A percentile compares a stretch with the other conserved stretches of the same genome.
These are phyloP conservation scores for Notolabrus celidotus DNA, from an alignment of 2,797 vertebrate species.

Conservation along the genomic window DNA sequence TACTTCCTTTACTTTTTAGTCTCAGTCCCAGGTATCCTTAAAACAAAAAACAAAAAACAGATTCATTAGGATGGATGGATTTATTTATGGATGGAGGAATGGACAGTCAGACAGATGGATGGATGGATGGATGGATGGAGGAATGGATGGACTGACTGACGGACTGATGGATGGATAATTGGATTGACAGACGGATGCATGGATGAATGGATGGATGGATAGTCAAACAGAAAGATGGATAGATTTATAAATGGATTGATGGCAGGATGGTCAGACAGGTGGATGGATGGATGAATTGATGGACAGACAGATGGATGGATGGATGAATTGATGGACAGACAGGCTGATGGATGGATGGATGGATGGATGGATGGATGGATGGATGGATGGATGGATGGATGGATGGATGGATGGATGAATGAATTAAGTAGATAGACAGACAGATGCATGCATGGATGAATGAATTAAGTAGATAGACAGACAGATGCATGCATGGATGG, in stretches of 20 bases:
- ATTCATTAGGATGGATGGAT: no score
- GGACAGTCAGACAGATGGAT: no score
- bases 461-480: neutral
- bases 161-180: neutral
- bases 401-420: neutral
- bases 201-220: no score
- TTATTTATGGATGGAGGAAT: no score
- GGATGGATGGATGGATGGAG: no score
- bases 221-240: no score
- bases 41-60: neutral
- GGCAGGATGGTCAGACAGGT: no score
- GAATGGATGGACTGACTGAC: no score
- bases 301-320: no score
- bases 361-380: neutral
- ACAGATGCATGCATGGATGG: neutral
- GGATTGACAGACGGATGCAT: neutral
- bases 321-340: neutral
- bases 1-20: neutral
- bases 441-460: neutral
- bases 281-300: no score
- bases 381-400: neutral
- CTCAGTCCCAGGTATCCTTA: neutral
- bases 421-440: no score
- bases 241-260: neutral
- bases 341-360: neutral